These are phyloP conservation scores for Dendroctonus ponderosae DNA, from an alignment of 1,140 invertebrate species.

Conservation along the genomic window DNA sequence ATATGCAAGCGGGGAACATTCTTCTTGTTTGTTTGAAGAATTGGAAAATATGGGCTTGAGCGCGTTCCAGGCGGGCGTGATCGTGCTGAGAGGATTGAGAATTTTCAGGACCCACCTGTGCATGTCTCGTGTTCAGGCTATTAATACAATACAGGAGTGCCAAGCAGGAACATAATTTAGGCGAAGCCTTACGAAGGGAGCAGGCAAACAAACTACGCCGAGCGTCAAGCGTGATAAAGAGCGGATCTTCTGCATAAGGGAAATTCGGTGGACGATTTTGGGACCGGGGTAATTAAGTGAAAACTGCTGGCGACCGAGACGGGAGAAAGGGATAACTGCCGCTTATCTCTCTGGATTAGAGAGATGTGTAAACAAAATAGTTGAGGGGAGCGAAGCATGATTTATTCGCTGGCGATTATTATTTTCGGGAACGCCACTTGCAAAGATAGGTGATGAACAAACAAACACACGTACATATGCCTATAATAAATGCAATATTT, in stretches of 20 bases:
- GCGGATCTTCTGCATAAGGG: conserved; percentile 20
- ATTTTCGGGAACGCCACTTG: too few species aligned
- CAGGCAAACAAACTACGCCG: conserved; percentile 7
- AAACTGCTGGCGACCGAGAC: conserved; percentile 22
- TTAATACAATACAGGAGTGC: conserved; percentile 10
- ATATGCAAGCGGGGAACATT: too few species aligned
- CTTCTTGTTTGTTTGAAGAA: too few species aligned
- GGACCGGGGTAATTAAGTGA: conserved; percentile 32
- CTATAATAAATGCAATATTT: too few species aligned
- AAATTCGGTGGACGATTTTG: conserved; percentile 29
- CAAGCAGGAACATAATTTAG: conserved; percentile 20
- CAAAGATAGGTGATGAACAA: too few species aligned
- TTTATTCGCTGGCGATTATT: too few species aligned
- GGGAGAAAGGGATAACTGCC: conserved; percentile 27
- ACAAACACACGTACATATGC: too few species aligned
- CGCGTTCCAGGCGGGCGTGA: too few species aligned
- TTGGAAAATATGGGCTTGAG: too few species aligned
- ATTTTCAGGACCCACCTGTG: conserved; percentile 4
- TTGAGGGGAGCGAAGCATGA: background rate
- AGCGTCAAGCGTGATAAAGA: conserved; percentile 28
- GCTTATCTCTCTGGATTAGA: conserved; percentile 29
- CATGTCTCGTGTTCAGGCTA: conserved; percentile 15
- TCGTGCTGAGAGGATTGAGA: too few species aligned
- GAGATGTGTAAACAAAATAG: conserved; percentile 27
- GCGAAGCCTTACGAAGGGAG: conserved; percentile 4